Conservation (phyloP, 2,797 vertebrate species). For the Mionectes olivaceus region DNA sequence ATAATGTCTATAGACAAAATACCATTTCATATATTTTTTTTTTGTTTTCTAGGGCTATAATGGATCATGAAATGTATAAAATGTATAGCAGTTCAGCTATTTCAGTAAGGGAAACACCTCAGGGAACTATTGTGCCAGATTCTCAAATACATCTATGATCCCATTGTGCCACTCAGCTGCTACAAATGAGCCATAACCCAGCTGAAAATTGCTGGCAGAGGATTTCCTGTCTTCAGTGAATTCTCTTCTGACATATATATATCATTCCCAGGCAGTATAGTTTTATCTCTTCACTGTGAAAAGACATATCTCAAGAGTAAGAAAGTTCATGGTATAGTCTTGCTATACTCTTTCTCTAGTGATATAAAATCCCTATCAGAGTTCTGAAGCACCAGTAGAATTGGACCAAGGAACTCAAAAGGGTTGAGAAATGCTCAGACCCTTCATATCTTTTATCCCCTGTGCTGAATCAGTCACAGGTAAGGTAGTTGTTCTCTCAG, state of each 20-base stretch:
- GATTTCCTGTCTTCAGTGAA: background rate
- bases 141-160: conserved; percentile 7
- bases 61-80: background rate
- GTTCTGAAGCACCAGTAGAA: background rate
- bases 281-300: background rate
- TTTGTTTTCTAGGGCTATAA: background rate
- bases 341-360: background rate
- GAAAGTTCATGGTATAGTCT: background rate
- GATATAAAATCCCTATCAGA: background rate
- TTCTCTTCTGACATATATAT: background rate
- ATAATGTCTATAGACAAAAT: background rate
- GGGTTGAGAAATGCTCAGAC: background rate
- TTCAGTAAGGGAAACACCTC: conserved; percentile 3
- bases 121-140: conserved; percentile 17
- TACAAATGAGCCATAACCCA: conserved; percentile 17
- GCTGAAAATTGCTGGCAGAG: conserved; percentile 15
- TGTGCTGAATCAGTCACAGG: background rate
- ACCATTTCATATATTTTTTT: background rate
- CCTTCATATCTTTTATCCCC: background rate
- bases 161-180: conserved; percentile 17
- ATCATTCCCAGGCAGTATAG: background rate
- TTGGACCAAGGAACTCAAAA: background rate
- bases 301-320: background rate
- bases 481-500: background rate
- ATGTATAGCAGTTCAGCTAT: background rate